Base-by-base conservation (phyloP, 2,888 invertebrate genomes). In the Koerneria pararmatus region DNA sequence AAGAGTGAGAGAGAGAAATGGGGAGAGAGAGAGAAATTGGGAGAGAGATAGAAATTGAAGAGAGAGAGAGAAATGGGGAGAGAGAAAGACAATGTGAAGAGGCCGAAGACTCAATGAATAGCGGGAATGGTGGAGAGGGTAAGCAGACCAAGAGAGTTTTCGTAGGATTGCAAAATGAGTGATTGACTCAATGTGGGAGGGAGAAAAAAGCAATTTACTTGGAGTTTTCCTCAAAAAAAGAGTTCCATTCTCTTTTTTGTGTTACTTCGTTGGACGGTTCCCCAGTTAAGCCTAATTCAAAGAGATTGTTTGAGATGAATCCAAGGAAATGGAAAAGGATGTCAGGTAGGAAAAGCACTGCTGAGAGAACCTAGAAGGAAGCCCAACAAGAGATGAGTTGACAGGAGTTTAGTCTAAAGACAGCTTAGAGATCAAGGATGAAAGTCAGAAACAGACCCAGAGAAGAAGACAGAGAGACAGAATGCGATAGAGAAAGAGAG, bases 401-500 rank as follows among this genome's bases (percentile, higher is more conserved):
- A n/a, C n/a, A n/a, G n/a, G n/a, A n/a, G n/a, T n/a, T n/a, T n/a
- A n/a, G n/a, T n/a, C n/a, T n/a, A n/a, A n/a, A n/a, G n/a, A n/a
- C n/a, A n/a, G n/a, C n/a, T n/a, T n/a, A n/a, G n/a, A n/a, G n/a
- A n/a, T n/a, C n/a, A n/a, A n/a, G n/a, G n/a, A n/a, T n/a, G n/a
- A n/a, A n/a, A n/a, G n/a, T n/a, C n/a, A n/a, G n/a, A 19, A 58
- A 58, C 46, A 27, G 58, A 60, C 24, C 34, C 27, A 22, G 6
- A 57, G 57, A 57, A 24, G 57, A 2, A 22, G 57, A 2, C 3
- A 57, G 57, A 4, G 31, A 41, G 29, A 35, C 57, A 15, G 32
- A 60, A 48, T 34, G 60, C 48, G 60, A 31, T 46, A 49, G 27
- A 46, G 34, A 60, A 22, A 60, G 60, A 34, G 60, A 31, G 24